Percentiles rank a stretch among this genome's conserved stretches.
These are phyloP conservation scores for Sternarchorhynchus goeldii DNA, from an alignment of 2,797 vertebrate species.

Conservation along the genomic window DNA sequence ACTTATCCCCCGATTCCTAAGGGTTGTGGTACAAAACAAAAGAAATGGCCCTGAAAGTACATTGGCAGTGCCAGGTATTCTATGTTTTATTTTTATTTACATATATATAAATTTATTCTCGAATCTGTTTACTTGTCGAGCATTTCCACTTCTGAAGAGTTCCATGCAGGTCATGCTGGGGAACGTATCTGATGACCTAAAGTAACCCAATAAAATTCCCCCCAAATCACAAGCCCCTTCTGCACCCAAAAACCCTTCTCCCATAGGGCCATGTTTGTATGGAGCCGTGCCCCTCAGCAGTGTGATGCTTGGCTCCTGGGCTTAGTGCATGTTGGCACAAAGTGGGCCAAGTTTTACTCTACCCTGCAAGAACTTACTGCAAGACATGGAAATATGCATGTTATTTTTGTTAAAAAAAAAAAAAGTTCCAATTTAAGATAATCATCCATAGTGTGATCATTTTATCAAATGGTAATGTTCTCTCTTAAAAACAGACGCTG, in stretches of 20 bases:
- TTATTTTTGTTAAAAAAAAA: neutral
- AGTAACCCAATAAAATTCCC: constrained; percentile 18
- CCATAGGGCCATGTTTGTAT: constrained; percentile 45
- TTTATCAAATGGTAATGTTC: neutral
- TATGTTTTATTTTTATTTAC: neutral
- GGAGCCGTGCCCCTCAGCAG: constrained; percentile 47
- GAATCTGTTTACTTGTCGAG: too few species aligned
- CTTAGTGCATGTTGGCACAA: constrained; percentile 54
- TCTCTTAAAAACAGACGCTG: neutral
- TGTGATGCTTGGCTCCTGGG: constrained; percentile 51
- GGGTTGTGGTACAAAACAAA: neutral
- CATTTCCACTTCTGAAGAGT: neutral
- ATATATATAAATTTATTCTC: neutral
- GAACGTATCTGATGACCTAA: neutral
- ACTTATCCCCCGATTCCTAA: neutral
- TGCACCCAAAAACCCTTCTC: constrained; percentile 13
- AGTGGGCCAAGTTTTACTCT: constrained; percentile 14
- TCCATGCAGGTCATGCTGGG: neutral
- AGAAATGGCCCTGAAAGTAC: neutral
- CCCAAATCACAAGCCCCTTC: constrained; percentile 7
- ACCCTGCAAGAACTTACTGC: constrained; percentile 23
- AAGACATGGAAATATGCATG: neutral
- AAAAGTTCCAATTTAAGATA: neutral
- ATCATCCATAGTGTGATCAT: too few species aligned
- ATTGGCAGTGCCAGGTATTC: neutral